Evolutionary conservation across 2,888 invertebrate species (phyloP), one percentile per base, ranked within the genome.

Genomic region (Spisula solida): DNA sequence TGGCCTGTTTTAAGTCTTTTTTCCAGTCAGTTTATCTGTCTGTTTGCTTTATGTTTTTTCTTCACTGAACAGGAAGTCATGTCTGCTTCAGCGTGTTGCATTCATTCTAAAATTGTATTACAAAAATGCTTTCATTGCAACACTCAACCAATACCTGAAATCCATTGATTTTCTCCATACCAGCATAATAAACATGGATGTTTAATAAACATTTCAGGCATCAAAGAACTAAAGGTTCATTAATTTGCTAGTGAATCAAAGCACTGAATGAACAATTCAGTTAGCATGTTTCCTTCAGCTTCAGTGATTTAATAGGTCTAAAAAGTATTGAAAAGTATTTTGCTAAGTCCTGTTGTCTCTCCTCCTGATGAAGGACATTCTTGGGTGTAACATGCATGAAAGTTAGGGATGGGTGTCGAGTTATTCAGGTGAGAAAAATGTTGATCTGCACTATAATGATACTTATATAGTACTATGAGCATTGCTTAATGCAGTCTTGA

Each of bases 1-100:
- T 75, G 16, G 75, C 34, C 75, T 75, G 75, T 31, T 70, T 70
- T 66, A 66, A 60, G 60, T 75, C 75, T 75, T 34, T 75, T 70
- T 75, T 60, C 12, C 75, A 25, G 34, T 34, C 14, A 75, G 75
- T 75, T 75, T 75, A 75, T 75, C 75, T 75, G 1, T 75, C 31
- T 31, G 75, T 75, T 75, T 20, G 31, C 31, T 75, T 75, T 25
- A 75, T 75, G 75, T 75, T 75, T 31, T 75, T 75, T 75, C 31
- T 34, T 60, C 31, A 29, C 29, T 75, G 25, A 14, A 18, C 75
- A 75, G 75, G 75, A 75, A 75, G 31, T 34, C 18, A 31, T 75
- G 34, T 31, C 75, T 75, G 75, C 12, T 31, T 75, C 60, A 34
- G 16, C n/a, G n/a, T n/a, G 16, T 34, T 75, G 75, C 60, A 66